Evolutionary conservation across 2,113 vertebrate species (phyloP).

Genomic region (Halcyon malimbica): DNA sequence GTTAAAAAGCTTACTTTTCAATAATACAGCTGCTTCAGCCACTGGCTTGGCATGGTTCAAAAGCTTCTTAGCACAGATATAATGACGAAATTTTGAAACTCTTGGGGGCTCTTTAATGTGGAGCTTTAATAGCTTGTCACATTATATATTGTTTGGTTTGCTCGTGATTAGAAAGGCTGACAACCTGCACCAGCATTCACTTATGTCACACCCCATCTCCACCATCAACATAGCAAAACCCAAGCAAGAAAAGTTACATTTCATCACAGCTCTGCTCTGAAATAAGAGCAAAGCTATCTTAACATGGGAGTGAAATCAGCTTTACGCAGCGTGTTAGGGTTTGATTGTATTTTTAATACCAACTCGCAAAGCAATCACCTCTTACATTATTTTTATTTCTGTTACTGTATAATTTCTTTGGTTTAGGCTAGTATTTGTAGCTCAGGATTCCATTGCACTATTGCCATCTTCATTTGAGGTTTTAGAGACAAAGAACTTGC

Average conservation of each 20-base stretch:
- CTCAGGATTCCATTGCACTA: not conserved
- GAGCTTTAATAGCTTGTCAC: not conserved
- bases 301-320: not conserved
- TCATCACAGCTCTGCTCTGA: not conserved
- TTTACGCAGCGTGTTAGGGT: not conserved
- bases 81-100: not conserved
- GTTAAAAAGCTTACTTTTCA: not conserved
- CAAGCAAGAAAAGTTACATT: not conserved
- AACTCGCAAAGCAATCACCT: not conserved
- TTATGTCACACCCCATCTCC: not conserved
- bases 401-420: not conserved
- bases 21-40: not conserved
- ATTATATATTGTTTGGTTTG: not conserved
- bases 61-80: not conserved
- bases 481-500: not conserved
- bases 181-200: not conserved
- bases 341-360: not conserved
- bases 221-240: not conserved
- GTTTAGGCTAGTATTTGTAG: not conserved
- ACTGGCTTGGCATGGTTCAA: not conserved
- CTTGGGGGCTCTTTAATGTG: not conserved
- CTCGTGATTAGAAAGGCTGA: not conserved
- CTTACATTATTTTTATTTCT: not conserved
- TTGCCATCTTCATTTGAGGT: not conserved
- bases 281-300: not conserved